These are phyloP conservation scores for Orientallactaga bullata DNA, from an alignment of 2,113 vertebrate genomes.

Conservation along the genomic window DNA sequence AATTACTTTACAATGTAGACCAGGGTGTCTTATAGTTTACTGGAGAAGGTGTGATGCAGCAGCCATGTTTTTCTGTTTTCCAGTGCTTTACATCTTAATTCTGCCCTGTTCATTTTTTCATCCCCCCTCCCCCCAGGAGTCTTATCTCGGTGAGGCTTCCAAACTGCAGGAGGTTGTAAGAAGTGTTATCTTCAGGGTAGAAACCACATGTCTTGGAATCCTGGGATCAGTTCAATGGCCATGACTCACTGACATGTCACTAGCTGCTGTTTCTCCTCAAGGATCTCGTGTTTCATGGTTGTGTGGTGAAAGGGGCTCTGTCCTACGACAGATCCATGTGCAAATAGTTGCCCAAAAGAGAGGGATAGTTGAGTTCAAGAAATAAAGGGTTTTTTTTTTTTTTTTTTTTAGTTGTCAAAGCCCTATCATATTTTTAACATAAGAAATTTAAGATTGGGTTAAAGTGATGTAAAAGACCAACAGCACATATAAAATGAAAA, in stretches of 20 bases:
- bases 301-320: background rate
- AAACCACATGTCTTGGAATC: background rate
- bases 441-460: conserved; percentile 38
- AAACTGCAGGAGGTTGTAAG: background rate
- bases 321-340: background rate
- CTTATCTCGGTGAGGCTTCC: background rate
- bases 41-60: background rate
- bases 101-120: background rate
- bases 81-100: background rate
- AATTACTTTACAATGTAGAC: background rate
- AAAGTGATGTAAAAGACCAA: background rate
- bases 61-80: background rate
- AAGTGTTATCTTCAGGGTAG: background rate
- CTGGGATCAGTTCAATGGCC: background rate
- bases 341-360: background rate
- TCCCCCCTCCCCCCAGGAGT: background rate
- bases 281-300: background rate
- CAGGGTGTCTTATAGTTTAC: background rate
- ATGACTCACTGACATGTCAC: background rate
- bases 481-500: background rate
- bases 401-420: background rate
- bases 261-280: background rate
- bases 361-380: background rate
- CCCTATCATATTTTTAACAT: background rate
- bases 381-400: background rate